Base-by-base conservation (phyloP, 1,140 invertebrate species). In the Drosophila trapezifrons region DNA sequence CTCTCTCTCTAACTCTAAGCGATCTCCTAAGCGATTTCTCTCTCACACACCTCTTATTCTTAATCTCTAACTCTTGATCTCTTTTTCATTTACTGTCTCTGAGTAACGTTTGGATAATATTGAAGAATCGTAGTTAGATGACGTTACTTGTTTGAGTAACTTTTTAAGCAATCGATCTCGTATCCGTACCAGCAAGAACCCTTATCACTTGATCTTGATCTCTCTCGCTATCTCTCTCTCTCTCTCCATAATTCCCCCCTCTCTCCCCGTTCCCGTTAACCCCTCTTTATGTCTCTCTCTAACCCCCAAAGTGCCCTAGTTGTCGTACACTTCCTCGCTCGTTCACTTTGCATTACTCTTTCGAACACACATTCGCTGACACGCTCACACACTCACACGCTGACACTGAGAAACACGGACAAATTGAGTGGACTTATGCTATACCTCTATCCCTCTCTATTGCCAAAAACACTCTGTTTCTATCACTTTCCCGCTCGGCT, bases 241-340 rank as follows among this genome's bases (percentile, higher is more conserved):
- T 47, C 38, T 65, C n/a, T 22, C 57, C 29, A 62, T 49, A 67
- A 67, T 67, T 17, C 45, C n/a, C 22, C 58, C 12, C 25, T 70
- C 18, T 37, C 10, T 56, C 64, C 35, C 25, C 20, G 52, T 51
- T 51, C 70, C 58, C 17, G 13, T 55, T 43, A 42, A 37, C 12
- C 49, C 40, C 18, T 15, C 60, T 65, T 64, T 56, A 20, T 46
- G 22, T 70, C 67, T 69, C 60, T 66, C 12, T 67, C 12, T 47
- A 49, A 45, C 1, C 47, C 47, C 37, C 47, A 54, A 69, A 52
- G 20, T 57, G 66, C 42, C 35, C 59, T 66, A 78, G 66, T 58
- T 71, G 75, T 77, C 74, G 75, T 78, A 78, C 57, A 78, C 65
- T 57, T 72, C 54, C 69, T 77, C 74, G 55, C 63, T 78, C 74